A percentile compares a stretch with the other conserved stretches of the same genome.
Conservation (phyloP, 2,113 vertebrate genomes). For the Phylloscopus whistleri region DNA sequence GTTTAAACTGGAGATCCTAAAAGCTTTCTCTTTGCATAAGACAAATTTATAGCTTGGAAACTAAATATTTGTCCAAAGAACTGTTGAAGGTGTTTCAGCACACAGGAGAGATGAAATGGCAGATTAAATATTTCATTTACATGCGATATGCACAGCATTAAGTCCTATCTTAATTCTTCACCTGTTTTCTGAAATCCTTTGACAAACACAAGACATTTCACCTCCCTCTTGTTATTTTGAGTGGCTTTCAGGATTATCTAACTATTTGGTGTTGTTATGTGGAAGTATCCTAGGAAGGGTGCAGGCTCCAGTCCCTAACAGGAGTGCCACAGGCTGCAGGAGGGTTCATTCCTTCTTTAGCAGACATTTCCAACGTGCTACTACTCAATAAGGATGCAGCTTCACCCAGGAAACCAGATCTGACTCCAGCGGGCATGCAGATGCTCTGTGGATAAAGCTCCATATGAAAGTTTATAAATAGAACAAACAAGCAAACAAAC, state of each 20-base stretch:
- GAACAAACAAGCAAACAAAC: slow-evolving; percentile 18
- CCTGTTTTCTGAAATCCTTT: slow-evolving; percentile 48
- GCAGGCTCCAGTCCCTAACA: background rate
- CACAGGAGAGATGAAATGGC: slow-evolving; percentile 42
- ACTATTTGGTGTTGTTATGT: background rate
- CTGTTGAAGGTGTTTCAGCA: slow-evolving; percentile 33
- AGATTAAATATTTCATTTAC: slow-evolving; percentile 54
- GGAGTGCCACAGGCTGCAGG: background rate
- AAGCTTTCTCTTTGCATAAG: slow-evolving; percentile 66
- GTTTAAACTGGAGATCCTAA: slow-evolving; percentile 62
- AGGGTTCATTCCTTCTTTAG: background rate
- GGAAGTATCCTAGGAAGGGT: background rate
- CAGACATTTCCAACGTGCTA: background rate
- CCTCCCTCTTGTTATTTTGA: background rate
- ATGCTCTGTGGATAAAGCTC: background rate
- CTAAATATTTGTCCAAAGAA: slow-evolving; percentile 65
- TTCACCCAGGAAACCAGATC: slow-evolving; percentile 28
- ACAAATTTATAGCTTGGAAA: slow-evolving; percentile 58
- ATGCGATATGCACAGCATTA: background rate
- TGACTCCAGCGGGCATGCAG: background rate
- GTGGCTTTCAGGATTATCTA: background rate
- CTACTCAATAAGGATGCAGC: background rate
- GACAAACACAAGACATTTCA: slow-evolving; percentile 18
- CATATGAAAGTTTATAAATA: slow-evolving; percentile 19
- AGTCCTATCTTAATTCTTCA: slow-evolving; percentile 38